Evolutionary conservation across 2,113 vertebrate species (phyloP).

Genomic region (Erythrolamprus reginae): DNA sequence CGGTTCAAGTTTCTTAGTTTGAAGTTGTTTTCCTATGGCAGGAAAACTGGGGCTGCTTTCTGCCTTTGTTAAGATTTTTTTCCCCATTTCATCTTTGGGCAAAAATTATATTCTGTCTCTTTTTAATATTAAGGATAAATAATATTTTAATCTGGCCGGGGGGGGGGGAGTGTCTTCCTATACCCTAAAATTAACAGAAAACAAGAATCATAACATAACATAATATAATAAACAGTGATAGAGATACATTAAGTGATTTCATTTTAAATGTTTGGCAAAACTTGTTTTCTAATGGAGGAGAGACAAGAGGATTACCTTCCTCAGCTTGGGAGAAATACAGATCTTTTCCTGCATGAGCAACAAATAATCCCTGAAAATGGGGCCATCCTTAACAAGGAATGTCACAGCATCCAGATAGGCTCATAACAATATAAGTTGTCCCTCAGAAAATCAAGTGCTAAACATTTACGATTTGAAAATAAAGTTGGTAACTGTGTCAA

Average conservation of each 20-base stretch:
- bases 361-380: not conserved
- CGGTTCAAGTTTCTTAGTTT: too few relatives aligned
- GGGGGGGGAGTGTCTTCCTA: too few relatives aligned
- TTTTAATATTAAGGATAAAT: too few relatives aligned
- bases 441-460: too few relatives aligned
- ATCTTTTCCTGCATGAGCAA: not conserved
- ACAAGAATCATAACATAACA: not conserved
- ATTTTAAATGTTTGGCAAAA: not conserved
- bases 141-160: too few relatives aligned
- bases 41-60: too few relatives aligned
- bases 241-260: not conserved
- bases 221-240: not conserved
- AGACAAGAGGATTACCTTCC: not conserved
- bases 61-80: too few relatives aligned
- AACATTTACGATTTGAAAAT: too few relatives aligned
- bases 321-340: not conserved
- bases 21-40: too few relatives aligned
- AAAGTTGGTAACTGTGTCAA: not conserved
- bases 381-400: not conserved
- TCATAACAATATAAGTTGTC: not conserved
- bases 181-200: not conserved
- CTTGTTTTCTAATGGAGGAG: not conserved
- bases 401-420: not conserved
- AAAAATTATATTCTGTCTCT: too few relatives aligned
- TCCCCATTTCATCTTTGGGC: too few relatives aligned